These are phyloP conservation scores for Pseudochaenichthys georgianus DNA, from an alignment of 2,797 vertebrate species.

Conservation along the genomic window DNA sequence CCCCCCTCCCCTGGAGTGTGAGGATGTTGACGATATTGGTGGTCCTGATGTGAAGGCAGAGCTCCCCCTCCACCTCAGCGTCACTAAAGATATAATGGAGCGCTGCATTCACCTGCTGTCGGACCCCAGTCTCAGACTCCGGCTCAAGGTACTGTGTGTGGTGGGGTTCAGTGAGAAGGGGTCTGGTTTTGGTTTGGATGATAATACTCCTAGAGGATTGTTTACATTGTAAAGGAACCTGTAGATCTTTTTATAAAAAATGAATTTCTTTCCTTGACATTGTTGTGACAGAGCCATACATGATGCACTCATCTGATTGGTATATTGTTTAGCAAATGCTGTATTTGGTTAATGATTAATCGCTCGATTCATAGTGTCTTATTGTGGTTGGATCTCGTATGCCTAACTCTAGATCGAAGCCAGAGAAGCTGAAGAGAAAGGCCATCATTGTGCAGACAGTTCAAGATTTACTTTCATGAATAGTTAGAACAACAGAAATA, in stretches of 20 bases:
- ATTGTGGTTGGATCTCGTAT: background rate
- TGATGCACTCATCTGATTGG: background rate
- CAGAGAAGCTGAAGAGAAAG: background rate
- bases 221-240: background rate
- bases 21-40: slow-evolving; percentile 44
- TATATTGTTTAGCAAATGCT: background rate
- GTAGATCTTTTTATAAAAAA: background rate
- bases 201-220: background rate
- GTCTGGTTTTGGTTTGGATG: background rate
- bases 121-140: slow-evolving; percentile 83
- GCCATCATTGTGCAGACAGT: background rate
- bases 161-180: background rate
- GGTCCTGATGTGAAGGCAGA: slow-evolving; percentile 79
- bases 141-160: slow-evolving; percentile 87
- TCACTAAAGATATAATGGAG: slow-evolving; percentile 90
- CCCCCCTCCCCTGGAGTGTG: slow-evolving; percentile 53
- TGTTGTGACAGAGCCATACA: background rate
- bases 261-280: background rate
- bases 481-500: background rate
- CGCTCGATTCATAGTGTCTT: background rate
- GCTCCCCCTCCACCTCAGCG: slow-evolving; percentile 86
- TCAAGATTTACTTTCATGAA: background rate
- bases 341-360: background rate
- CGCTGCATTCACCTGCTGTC: slow-evolving; percentile 93
- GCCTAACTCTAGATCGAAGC: background rate